A percentile compares a stretch with the other conserved stretches of the same genome.
Conservation (phyloP, 2,888 invertebrate species). For the Nephrotoma appendiculata region DNA sequence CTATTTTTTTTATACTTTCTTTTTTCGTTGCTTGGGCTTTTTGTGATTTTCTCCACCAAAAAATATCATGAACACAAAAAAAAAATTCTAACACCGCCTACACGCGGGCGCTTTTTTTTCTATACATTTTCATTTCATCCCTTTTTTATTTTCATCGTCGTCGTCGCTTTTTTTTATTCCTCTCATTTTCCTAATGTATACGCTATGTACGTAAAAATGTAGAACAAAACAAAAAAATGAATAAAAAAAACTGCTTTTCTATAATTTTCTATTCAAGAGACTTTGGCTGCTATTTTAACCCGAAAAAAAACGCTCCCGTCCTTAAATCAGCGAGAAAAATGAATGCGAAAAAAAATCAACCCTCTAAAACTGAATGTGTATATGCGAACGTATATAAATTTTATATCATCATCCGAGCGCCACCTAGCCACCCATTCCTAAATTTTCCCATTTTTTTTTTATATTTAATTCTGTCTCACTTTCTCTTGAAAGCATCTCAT, state of each 20-base stretch:
- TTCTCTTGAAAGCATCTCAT: constrained; percentile 1
- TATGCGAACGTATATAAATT: neutral
- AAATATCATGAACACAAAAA: neutral
- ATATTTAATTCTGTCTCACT: constrained; percentile 1
- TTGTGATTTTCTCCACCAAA: constrained; percentile 2
- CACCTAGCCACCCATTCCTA: neutral
- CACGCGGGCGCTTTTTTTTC: constrained; percentile 1
- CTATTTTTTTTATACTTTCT: neutral
- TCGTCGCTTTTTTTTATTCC: constrained; percentile 1
- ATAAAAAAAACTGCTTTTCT: constrained; percentile 3
- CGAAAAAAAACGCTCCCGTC: neutral
- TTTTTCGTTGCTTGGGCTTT: constrained; percentile 3
- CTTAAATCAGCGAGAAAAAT: neutral
- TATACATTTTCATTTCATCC: neutral
- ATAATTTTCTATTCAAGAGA: constrained; percentile 7
- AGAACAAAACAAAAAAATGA: neutral
- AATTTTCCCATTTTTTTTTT: neutral
- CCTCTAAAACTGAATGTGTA: neutral
- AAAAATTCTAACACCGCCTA: constrained; percentile 7
- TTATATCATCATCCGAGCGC: neutral
- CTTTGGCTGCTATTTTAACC: constrained; percentile 9
- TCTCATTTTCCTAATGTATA: neutral
- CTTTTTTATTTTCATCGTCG: neutral
- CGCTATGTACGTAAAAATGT: neutral
- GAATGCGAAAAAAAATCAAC: neutral